Evolutionary conservation across 1,140 invertebrate genomes (phyloP), one percentile per base, ranked within the genome.

Genomic region (Polypedilum vanderplanki): DNA sequence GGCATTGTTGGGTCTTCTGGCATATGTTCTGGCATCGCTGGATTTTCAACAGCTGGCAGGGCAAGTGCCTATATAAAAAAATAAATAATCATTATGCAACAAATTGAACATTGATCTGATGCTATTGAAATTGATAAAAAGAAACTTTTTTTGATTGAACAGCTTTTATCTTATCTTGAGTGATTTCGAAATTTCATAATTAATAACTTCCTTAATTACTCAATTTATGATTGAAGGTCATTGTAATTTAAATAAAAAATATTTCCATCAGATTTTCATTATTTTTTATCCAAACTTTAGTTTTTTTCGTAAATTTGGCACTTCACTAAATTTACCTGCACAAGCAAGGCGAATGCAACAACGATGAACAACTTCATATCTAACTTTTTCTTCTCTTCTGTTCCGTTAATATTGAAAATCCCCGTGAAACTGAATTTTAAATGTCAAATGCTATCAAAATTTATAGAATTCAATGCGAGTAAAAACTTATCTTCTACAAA

Each of bases 351-450:
- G 46, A 57, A 15, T 57, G 8, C 41, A 46, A 46, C 46, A 57
- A 57, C 24, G 24, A 33, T 33, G 24, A 33, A 12, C n/a, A 57
- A 57, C n/a, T 57, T 57, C 46, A 57, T 57, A n/a, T 57, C 46
- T 57, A 57, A 57, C 8, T 57, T 57, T 57, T 57, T 33, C 24
- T 33, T 33, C 24, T 33, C 24, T 33, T 33, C 24, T 33, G 24
- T 33, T n/a, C 46, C 46, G 46, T 57, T 57, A n/a, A n/a, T n/a
- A n/a, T 15, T 57, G 46, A 57, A 57, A 57, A 57, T n/a, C n/a
- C 46, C 12, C 46, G n/a, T 12, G n/a, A 57, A 57, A 57, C 46
- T 57, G 46, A 57, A 57, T n/a, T 57, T n/a, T 12, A 4, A 57
- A 57, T 4, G 12, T 4, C 46, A n/a, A n/a, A 57, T 12, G 12